A percentile compares a stretch with the other conserved stretches of the same genome.
Conservation (phyloP, 2,797 vertebrate genomes). For the Pteropus rufus region DNA sequence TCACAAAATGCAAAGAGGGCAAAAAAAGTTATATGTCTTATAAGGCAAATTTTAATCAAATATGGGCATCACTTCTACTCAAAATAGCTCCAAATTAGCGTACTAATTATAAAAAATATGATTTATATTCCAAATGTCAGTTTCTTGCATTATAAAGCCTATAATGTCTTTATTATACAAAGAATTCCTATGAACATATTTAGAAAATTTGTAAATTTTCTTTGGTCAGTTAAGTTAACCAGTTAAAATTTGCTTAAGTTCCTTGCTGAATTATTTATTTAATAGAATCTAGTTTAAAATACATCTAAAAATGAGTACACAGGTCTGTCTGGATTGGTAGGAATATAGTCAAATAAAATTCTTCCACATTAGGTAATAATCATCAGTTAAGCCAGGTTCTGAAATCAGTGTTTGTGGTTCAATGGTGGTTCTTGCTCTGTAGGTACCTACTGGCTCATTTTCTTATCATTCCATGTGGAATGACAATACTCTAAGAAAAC, state of each 20-base stretch:
- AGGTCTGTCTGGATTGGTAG: not conserved
- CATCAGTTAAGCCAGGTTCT: not conserved
- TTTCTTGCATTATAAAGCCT: not conserved
- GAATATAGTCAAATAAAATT: not conserved
- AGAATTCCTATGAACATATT: not conserved
- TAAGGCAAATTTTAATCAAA: not conserved
- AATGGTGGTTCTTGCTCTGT: not conserved
- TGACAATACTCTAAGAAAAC: not conserved
- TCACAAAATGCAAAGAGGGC: not conserved
- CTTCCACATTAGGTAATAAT: rapidly evolving
- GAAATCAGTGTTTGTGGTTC: not conserved
- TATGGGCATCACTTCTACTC: not conserved
- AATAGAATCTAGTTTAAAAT: not conserved
- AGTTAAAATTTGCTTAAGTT: not conserved
- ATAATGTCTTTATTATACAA: not conserved
- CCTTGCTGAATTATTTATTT: not conserved
- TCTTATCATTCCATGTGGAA: not conserved
- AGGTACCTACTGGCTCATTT: not conserved
- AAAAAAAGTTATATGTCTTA: not conserved
- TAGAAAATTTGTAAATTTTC: not conserved
- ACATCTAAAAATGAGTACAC: not conserved
- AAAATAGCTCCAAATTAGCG: not conserved
- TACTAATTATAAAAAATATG: not conserved
- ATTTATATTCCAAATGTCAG: not conserved
- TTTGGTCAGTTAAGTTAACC: not conserved